Base-by-base conservation (phyloP, 1,140 invertebrate genomes). In the Colletes gigas region DNA sequence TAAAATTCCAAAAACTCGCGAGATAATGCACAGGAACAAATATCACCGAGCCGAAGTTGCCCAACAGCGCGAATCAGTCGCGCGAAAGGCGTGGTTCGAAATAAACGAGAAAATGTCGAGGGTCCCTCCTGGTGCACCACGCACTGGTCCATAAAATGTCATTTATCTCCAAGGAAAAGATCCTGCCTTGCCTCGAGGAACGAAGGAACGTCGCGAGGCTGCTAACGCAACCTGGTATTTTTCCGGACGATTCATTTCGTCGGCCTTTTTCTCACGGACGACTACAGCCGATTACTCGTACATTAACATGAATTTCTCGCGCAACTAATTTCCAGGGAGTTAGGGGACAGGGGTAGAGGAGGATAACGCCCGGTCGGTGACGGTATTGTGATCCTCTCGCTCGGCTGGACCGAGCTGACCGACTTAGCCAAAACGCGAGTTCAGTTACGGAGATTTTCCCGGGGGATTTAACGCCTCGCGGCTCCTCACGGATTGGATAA, bases 401-500 rank as follows among this genome's bases (percentile, higher is more conserved):
- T 88, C 84, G 83, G 84, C 81, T 89, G 88, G 78, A 68, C 84
- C 87, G 81, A 83, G 82, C 87, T 89, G 90, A 88, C 88, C 88
- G 89, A 90, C 84, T 91, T 89, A 86, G 73, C 81, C 52, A 59
- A 82, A 86, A 81, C 81, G 80, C 75, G 70, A 78, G 74, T 85
- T 71, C 81, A 71, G 82, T 79, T 83, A 86, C 78, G 84, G 77
- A 65, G 83, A 83, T 83, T 85, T 78, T 84, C 87, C 80, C 83
- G 66, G 68, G 83, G 89, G 90, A 91, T 91, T 91, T 91, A 90
- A 91, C 89, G 90, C 89, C 88, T 87, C 89, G 88, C 73, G 82
- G 78, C 74, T 82, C 71, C 78, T 84, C 77, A 62, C 65, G 54
- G 85, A 87, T 88, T 80, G 85, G 86, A 88, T 88, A 87, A 85